Conservation (phyloP, 2,797 vertebrate species). For the Lindbergichthys nudifrons region DNA sequence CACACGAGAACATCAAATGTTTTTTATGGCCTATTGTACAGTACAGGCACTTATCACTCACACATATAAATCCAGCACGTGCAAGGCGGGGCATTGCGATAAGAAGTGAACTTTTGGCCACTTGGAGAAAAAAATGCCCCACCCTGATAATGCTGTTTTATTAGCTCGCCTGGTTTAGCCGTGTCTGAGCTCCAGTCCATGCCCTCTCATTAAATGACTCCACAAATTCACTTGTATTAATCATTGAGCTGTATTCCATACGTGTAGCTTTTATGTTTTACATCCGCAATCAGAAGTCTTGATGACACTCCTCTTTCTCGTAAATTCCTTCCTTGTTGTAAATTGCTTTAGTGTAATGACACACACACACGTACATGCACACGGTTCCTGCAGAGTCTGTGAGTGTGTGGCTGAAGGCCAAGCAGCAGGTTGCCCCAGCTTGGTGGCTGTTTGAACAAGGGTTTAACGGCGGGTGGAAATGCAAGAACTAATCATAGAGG, state of each 20-base stretch:
- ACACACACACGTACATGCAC: not conserved
- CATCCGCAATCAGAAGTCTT: not conserved
- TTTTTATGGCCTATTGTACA: constrained; percentile 59
- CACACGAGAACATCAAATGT: constrained; percentile 46
- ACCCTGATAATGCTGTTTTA: constrained; percentile 63
- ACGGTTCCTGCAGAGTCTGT: constrained; percentile 1
- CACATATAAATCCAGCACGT: constrained; percentile 19
- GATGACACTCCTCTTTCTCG: not conserved
- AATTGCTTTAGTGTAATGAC: constrained; percentile 12
- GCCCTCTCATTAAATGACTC: constrained; percentile 9
- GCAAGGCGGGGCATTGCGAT: constrained; percentile 46
- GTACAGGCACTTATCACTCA: constrained; percentile 38
- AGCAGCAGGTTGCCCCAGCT: constrained; percentile 50
- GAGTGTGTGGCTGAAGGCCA: constrained; percentile 33
- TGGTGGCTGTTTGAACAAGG: constrained; percentile 59
- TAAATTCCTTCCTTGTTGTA: not conserved
- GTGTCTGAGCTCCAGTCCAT: constrained; percentile 26
- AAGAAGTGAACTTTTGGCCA: constrained; percentile 67
- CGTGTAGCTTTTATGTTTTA: not conserved
- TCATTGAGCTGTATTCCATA: not conserved
- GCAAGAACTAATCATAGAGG: constrained; percentile 37
- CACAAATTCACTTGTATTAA: constrained; percentile 11
- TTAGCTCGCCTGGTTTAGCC: constrained; percentile 46
- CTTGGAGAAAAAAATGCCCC: constrained; percentile 22
- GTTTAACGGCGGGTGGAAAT: constrained; percentile 48